Conservation (phyloP, 2,797 vertebrate species). For the Cygnus olor region DNA sequence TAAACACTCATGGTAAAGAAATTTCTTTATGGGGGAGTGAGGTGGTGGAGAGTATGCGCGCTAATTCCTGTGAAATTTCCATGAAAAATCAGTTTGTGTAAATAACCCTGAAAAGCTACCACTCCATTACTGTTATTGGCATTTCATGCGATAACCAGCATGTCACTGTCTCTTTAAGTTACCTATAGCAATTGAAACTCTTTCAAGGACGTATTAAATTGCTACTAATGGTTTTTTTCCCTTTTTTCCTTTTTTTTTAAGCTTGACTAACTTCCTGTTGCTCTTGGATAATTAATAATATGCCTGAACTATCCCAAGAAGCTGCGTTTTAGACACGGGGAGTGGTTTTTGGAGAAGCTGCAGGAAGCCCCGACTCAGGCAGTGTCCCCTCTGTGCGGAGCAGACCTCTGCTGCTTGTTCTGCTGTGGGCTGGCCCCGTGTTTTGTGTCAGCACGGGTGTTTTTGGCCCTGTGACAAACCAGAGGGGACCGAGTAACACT, state of each 20-base stretch:
- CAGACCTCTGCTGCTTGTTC: not conserved
- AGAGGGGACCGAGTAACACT: not conserved
- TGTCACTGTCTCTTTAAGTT: not conserved
- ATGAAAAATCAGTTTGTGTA: constrained; percentile 17
- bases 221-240: not conserved
- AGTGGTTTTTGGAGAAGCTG: not conserved
- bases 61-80: constrained; percentile 16
- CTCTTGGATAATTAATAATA: not conserved
- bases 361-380: fast-evolving
- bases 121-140: not conserved
- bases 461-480: fast-evolving
- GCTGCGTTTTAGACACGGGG: fast-evolving
- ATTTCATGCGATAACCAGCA: not conserved
- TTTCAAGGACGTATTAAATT: constrained; percentile 10
- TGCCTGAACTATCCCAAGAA: not conserved
- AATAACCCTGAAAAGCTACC: not conserved
- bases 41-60: not conserved
- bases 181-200: not conserved
- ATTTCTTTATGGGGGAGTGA: not conserved
- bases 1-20: not conserved
- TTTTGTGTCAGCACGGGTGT: not conserved
- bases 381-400: fast-evolving
- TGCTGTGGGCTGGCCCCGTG: not conserved
- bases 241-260: not conserved
- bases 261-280: not conserved